Conservation (phyloP, 2,113 vertebrate genomes). For the Aptenodytes patagonicus region DNA sequence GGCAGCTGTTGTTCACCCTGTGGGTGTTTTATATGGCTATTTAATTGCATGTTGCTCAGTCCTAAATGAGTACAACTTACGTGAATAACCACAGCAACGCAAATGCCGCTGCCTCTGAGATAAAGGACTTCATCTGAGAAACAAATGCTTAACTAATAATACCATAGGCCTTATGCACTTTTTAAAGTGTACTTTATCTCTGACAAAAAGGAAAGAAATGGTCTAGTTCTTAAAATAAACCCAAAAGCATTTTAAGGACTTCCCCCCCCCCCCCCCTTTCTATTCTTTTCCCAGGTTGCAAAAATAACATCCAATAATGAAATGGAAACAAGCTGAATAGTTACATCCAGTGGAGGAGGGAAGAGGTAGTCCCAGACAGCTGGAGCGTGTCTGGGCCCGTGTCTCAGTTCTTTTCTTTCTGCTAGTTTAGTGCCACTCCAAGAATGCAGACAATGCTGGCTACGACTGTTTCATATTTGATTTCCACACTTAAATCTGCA, state of each 20-base stretch:
- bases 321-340: constrained; percentile 71
- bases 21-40: neutral
- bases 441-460: constrained; percentile 62
- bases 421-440: constrained; percentile 46
- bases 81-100: neutral
- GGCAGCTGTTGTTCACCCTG: neutral
- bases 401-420: constrained; percentile 34
- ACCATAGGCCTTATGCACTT: neutral
- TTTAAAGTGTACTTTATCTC: neutral
- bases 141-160: neutral
- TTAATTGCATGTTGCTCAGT: constrained; percentile 3
- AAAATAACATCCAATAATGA: constrained; percentile 70
- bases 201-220: constrained; percentile 11
- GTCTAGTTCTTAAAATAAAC: constrained; percentile 16
- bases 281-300: constrained; percentile 44
- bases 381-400: constrained; percentile 47
- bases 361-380: constrained; percentile 49
- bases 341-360: constrained; percentile 52
- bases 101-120: neutral
- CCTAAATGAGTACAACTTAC: neutral
- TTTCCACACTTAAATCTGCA: constrained; percentile 32
- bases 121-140: neutral
- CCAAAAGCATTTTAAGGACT: neutral
- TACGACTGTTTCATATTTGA: constrained; percentile 15
- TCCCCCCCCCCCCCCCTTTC: neutral